Evolutionary conservation across 2,888 invertebrate species (phyloP).

Genomic region (Maniola hyperantus): DNA sequence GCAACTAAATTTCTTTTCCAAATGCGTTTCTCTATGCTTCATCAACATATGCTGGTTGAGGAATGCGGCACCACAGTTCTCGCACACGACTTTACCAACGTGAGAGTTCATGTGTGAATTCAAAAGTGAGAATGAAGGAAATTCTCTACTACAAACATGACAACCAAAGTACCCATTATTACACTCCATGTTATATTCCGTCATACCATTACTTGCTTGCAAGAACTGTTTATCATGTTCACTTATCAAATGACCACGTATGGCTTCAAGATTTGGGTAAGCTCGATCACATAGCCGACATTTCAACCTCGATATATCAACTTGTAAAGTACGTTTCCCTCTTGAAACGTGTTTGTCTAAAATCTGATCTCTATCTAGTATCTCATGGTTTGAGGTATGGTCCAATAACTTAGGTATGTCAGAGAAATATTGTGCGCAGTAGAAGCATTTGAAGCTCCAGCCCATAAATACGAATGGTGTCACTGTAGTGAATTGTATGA

Average conservation of each 20-base stretch:
- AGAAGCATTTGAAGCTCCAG: slow-evolving; percentile 62
- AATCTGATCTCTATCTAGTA: slow-evolving; percentile 45
- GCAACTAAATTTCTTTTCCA: slow-evolving; percentile 50
- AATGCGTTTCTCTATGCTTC: slow-evolving; percentile 57
- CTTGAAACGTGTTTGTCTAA: slow-evolving; percentile 47
- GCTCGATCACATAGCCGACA: slow-evolving; percentile 53
- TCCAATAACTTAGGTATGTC: slow-evolving; percentile 49
- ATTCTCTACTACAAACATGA: slow-evolving; percentile 53
- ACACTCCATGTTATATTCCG: slow-evolving; percentile 55
- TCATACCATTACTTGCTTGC: slow-evolving; percentile 56
- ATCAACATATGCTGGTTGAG: slow-evolving; percentile 53
- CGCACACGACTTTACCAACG: slow-evolving; percentile 61
- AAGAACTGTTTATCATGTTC: slow-evolving; percentile 50
- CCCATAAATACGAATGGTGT: slow-evolving; percentile 63
- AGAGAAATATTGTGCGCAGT: slow-evolving; percentile 53
- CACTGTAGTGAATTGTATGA: slow-evolving; percentile 57
- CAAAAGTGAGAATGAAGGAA: slow-evolving; percentile 52
- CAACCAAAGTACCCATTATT: slow-evolving; percentile 51
- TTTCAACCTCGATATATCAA: slow-evolving; percentile 57
- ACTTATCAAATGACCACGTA: slow-evolving; percentile 51
- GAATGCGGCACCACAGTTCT: slow-evolving; percentile 59
- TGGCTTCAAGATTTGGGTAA: slow-evolving; percentile 45
- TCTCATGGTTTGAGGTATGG: slow-evolving; percentile 51
- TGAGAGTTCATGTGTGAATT: slow-evolving; percentile 60
- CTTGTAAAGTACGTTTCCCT: slow-evolving; percentile 52